Conservation (phyloP, 1,140 invertebrate genomes). For the Aphelenchoides fujianensis region DNA sequence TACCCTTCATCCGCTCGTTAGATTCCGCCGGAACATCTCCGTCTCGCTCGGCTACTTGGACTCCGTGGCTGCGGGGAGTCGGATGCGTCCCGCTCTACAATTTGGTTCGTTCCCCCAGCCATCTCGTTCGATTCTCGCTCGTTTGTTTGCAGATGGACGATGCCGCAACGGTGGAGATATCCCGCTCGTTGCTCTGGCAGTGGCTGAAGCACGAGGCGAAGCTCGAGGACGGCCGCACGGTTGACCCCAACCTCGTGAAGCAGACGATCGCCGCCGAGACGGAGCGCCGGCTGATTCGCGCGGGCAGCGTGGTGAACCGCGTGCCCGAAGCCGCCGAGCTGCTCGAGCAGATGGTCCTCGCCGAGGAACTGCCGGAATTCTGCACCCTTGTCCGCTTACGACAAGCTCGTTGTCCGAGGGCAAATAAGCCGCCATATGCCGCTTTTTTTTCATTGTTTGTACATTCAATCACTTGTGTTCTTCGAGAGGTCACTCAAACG, state of each 20-base stretch:
- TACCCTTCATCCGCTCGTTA: too few species aligned
- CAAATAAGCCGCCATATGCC: conserved; percentile 51
- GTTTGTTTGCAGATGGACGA: too few species aligned
- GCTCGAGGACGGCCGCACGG: conserved; percentile 56
- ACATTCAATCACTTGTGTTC: conserved; percentile 4
- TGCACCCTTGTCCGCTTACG: conserved; percentile 54
- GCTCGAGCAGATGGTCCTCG: conserved; percentile 58
- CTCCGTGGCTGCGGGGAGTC: conserved; percentile 70
- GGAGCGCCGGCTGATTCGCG: conserved; percentile 57
- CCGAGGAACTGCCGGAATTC: conserved; percentile 57
- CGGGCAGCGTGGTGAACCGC: conserved; percentile 61
- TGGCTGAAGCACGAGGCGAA: conserved; percentile 70
- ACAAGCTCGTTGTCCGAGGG: conserved; percentile 60
- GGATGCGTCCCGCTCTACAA: conserved; percentile 71
- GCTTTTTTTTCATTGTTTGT: conserved; percentile 7
- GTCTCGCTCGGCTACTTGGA: conserved; percentile 69
- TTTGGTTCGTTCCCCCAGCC: too few species aligned
- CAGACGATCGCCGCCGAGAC: conserved; percentile 61
- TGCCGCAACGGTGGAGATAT: conserved; percentile 74
- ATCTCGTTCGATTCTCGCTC: too few species aligned
- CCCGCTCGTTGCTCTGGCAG: conserved; percentile 73
- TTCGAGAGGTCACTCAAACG: conserved; percentile 2
- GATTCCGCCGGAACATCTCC: conserved; percentile 70
- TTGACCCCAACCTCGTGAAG: conserved; percentile 56
- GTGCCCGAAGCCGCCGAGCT: conserved; percentile 60